Percentiles rank a stretch among this genome's conserved stretches.
phyloP scores from a whole-genome alignment of 1,140 invertebrate genomes.

The Sycophaga agraensis region DNA sequence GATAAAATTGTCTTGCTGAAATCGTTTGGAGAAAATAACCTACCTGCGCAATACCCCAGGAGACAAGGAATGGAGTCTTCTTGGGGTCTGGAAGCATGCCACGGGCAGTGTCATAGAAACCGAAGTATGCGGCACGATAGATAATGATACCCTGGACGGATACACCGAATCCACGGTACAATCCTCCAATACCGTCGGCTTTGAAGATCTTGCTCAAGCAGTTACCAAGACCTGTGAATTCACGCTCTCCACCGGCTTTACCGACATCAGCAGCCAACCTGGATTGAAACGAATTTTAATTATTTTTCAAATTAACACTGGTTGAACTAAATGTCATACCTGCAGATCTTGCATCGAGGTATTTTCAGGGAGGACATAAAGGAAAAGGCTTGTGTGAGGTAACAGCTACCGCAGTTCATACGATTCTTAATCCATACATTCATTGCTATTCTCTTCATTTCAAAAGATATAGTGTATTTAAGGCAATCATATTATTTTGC shows the following conservation, averaged over 20 bases:
- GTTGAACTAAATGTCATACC: too few relatives aligned
- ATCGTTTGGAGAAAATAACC: conserved; percentile 30
- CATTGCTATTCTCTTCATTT: too few relatives aligned
- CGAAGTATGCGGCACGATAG: conserved; percentile 89
- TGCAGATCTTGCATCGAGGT: too few relatives aligned
- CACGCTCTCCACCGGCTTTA: conserved; percentile 71
- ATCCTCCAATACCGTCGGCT: conserved; percentile 76
- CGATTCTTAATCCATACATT: too few relatives aligned
- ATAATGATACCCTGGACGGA: conserved; percentile 88
- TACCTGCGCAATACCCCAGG: conserved; percentile 82
- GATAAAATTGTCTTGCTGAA: too few relatives aligned
- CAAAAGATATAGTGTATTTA: too few relatives aligned
- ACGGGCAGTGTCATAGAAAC: conserved; percentile 89
- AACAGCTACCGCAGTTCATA: too few relatives aligned
- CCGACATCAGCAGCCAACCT: conserved; percentile 83
- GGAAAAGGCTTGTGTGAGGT: too few relatives aligned
- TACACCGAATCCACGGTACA: conserved; percentile 89
- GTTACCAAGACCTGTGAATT: conserved; percentile 82
- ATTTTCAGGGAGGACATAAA: too few relatives aligned
- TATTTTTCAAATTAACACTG: not conserved
- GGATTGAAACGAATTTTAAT: not conserved
- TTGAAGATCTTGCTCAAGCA: conserved; percentile 83
- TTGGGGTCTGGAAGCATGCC: conserved; percentile 83
- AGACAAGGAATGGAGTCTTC: conserved; percentile 71
- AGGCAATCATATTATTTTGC: too few relatives aligned